These are phyloP conservation scores for Ennomos erosarius DNA, from an alignment of 2,888 invertebrate genomes.

Conservation along the genomic window DNA sequence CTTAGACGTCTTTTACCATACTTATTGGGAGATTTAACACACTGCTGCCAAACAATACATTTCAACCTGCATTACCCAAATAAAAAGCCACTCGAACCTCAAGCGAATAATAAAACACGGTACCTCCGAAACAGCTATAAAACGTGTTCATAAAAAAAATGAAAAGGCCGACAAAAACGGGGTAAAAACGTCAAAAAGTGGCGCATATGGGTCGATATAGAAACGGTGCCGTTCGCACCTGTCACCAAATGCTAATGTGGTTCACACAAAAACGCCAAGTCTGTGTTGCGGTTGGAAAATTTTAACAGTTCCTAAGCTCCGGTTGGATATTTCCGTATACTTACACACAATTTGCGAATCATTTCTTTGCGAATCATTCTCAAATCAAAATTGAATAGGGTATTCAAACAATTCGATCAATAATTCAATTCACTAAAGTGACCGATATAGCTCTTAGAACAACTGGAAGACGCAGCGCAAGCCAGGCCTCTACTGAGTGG, in stretches of 20 bases:
- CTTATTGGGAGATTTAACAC: conserved; percentile 2
- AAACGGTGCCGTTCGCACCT: conserved; percentile 62
- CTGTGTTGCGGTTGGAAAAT: conserved; percentile 6
- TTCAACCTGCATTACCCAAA: conserved; percentile 24
- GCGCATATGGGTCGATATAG: conserved; percentile 37
- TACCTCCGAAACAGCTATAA: conserved; percentile 51
- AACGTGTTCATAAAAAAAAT: conserved; percentile 49
- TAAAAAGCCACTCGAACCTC: conserved; percentile 30
- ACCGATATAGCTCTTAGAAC: too few species aligned
- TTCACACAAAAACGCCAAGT: conserved; percentile 31
- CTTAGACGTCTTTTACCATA: too few species aligned
- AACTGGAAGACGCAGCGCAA: too few species aligned
- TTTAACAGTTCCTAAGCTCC: conserved; percentile 15
- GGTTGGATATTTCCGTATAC: too few species aligned
- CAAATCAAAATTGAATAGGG: too few species aligned
- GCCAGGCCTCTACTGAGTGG: too few species aligned
- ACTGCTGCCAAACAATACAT: conserved; percentile 10
- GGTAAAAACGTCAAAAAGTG: conserved; percentile 39
- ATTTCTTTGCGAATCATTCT: too few species aligned
- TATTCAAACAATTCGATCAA: too few species aligned
- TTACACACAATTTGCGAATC: too few species aligned
- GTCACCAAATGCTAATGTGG: conserved; percentile 75
- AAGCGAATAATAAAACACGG: conserved; percentile 47
- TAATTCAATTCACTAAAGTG: too few species aligned
- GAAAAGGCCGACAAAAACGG: conserved; percentile 19